Evolutionary conservation across 2,888 invertebrate species (phyloP).

Genomic region (Himalopsyche japonica): DNA sequence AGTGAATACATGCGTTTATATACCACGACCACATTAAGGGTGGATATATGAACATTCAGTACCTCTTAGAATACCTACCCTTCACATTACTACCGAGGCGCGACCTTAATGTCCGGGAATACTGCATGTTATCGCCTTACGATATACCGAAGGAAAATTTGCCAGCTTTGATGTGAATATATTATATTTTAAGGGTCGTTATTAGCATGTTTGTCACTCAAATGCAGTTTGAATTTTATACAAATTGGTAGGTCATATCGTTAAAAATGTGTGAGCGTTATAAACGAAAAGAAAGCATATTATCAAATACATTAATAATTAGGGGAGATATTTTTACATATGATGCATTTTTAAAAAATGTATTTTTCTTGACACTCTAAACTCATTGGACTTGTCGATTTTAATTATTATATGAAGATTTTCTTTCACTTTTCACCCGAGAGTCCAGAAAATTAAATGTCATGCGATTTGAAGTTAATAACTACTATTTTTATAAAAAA

Average conservation of each 20-base stretch:
- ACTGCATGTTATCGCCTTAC: background rate
- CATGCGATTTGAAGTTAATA: too few relatives aligned
- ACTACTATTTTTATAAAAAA: too few relatives aligned
- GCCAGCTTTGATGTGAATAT: background rate
- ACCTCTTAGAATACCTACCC: background rate
- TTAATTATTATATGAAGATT: too few relatives aligned
- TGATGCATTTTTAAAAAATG: too few relatives aligned
- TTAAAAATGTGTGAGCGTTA: too few relatives aligned
- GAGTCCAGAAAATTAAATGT: too few relatives aligned
- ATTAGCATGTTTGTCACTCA: background rate
- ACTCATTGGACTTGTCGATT: too few relatives aligned
- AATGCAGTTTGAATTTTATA: background rate
- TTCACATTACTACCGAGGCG: background rate
- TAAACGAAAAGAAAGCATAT: too few relatives aligned
- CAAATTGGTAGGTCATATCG: background rate
- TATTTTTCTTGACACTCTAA: too few relatives aligned
- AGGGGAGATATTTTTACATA: too few relatives aligned
- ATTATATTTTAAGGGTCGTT: background rate
- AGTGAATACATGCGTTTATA: background rate
- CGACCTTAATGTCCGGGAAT: background rate
- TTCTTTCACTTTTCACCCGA: too few relatives aligned
- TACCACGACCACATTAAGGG: background rate
- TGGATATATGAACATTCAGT: background rate
- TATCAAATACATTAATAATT: too few relatives aligned
- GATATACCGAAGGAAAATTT: background rate